phyloP scores from a whole-genome alignment of 1,140 invertebrate genomes.

The Drosophila hydei region DNA sequence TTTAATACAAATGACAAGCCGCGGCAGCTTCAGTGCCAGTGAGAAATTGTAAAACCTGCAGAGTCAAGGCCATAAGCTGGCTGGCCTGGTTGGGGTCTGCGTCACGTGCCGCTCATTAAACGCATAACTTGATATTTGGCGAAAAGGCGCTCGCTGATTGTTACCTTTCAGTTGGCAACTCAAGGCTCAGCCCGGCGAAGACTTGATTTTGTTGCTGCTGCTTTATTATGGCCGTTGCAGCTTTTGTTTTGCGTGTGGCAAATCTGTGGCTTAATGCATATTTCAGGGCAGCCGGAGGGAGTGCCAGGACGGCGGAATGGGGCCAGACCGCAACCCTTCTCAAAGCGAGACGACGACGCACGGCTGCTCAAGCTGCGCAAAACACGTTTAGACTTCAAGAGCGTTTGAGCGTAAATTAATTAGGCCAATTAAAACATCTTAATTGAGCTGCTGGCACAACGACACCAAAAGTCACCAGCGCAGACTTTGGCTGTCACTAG shows the following conservation, averaged over 20 bases:
- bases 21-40: not conserved
- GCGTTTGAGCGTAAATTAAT: slow-evolving; percentile 83
- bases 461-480: slow-evolving; percentile 55
- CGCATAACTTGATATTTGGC: slow-evolving; percentile 78
- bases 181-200: not conserved
- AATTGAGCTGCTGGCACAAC: slow-evolving; percentile 80
- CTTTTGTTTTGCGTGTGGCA: slow-evolving; percentile 54
- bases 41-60: not conserved
- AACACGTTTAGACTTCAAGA: slow-evolving; percentile 79
- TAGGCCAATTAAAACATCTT: slow-evolving; percentile 83
- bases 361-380: slow-evolving; percentile 48
- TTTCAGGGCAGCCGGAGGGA: slow-evolving; percentile 47
- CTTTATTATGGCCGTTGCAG: slow-evolving; percentile 61
- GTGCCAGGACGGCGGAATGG: no score
- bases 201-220: slow-evolving; percentile 9
- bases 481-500: slow-evolving; percentile 44
- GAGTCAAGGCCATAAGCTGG: not conserved
- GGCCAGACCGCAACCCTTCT: slow-evolving; percentile 56
- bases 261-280: slow-evolving; percentile 76
- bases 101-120: slow-evolving; percentile 83
- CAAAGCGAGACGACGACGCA: slow-evolving; percentile 15
- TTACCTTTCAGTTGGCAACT: slow-evolving; percentile 19
- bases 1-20: not conserved
- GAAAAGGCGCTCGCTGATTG: slow-evolving; percentile 56
- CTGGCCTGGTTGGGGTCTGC: slow-evolving; percentile 1